A percentile compares a stretch with the other conserved stretches of the same genome.
Conservation (phyloP, 2,113 vertebrate species). For the Crotalus horridus region DNA sequence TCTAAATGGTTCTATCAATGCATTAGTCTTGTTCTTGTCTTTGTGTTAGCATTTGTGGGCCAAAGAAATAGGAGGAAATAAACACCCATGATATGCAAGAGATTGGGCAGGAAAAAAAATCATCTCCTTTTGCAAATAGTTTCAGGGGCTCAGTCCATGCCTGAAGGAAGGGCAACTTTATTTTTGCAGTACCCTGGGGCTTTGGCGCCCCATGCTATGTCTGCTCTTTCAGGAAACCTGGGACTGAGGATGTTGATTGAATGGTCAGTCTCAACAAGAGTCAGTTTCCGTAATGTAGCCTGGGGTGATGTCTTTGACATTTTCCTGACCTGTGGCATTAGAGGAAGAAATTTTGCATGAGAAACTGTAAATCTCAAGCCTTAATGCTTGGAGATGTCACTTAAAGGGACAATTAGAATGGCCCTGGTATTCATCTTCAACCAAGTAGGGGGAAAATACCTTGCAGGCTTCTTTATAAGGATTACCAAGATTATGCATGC, state of each 20-base stretch:
- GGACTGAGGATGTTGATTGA: constrained; percentile 8
- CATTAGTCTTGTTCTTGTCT: not conserved
- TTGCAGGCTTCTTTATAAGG: not conserved
- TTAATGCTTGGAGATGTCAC: not conserved
- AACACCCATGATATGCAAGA: not conserved
- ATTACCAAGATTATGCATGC: not conserved
- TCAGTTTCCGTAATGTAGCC: not conserved
- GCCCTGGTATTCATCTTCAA: not conserved
- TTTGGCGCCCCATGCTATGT: not conserved
- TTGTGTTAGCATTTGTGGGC: not conserved
- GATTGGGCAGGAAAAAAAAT: not conserved
- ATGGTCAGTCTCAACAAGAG: not conserved
- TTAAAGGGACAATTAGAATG: not conserved
- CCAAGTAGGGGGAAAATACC: not conserved
- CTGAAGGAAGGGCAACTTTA: not conserved
- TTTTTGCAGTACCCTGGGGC: not conserved
- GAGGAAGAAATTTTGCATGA: not conserved
- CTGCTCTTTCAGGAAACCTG: constrained; percentile 11
- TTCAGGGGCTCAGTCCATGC: not conserved
- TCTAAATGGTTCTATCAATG: not conserved
- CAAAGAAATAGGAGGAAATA: not conserved
- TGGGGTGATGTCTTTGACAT: not conserved
- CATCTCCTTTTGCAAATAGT: not conserved
- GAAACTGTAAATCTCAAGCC: not conserved
- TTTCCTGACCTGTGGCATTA: not conserved